Conservation (phyloP, 1,140 invertebrate species). For the Mercenaria mercenaria region DNA sequence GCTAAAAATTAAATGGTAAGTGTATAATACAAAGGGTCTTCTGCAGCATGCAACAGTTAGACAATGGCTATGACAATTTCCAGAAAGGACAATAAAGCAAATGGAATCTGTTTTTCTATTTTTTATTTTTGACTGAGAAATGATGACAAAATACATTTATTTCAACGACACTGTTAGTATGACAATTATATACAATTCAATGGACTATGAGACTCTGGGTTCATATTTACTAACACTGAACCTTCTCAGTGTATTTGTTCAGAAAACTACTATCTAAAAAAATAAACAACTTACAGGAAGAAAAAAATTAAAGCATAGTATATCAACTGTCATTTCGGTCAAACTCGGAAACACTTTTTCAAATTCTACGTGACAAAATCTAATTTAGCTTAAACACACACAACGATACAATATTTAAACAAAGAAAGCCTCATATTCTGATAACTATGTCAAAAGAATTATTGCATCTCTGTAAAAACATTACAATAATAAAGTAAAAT, state of each 20-base stretch:
- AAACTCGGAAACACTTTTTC: neutral
- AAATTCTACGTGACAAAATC: neutral
- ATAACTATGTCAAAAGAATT: neutral
- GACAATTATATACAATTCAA: constrained; percentile 10
- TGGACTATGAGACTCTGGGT: neutral
- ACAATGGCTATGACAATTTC: no score
- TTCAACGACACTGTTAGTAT: constrained; percentile 1
- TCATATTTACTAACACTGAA: neutral
- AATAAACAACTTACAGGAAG: neutral
- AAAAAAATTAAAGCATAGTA: neutral
- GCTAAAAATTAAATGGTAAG: no score
- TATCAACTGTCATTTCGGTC: neutral
- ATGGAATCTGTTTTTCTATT: neutral
- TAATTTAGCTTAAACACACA: neutral
- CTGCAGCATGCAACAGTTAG: no score
- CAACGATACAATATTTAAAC: neutral
- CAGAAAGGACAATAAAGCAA: no score
- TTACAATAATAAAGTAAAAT: neutral
- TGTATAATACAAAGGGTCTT: no score
- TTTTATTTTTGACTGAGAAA: constrained; percentile 39
- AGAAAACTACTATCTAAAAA: neutral
- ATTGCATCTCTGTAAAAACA: neutral
- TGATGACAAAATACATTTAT: constrained; percentile 24
- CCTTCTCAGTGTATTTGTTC: neutral
- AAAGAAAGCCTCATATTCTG: neutral